phyloP scores from a whole-genome alignment of 2,797 vertebrate species.

The Astyanax mexicanus region DNA sequence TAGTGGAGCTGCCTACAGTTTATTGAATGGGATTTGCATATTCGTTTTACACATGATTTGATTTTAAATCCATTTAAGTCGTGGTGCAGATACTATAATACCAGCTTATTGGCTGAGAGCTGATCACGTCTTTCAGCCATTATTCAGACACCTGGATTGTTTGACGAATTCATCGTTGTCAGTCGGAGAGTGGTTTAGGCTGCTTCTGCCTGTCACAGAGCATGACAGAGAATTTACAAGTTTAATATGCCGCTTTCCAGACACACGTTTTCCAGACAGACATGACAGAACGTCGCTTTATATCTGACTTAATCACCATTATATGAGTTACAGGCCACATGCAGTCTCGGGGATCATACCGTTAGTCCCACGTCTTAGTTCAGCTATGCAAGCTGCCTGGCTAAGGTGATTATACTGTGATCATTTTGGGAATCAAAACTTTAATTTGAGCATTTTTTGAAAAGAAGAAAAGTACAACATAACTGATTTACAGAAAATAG shows the following conservation, averaged over 20 bases:
- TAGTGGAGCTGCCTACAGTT: slow-evolving; percentile 16
- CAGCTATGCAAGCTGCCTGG: background rate
- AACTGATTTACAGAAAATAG: too few species aligned
- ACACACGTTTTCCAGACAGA: slow-evolving; percentile 20
- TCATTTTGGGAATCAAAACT: background rate
- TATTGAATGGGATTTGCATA: slow-evolving; percentile 37
- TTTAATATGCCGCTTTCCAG: slow-evolving; percentile 6
- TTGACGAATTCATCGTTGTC: background rate
- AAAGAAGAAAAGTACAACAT: background rate
- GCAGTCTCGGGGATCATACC: slow-evolving; percentile 4
- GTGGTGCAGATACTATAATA: slow-evolving; percentile 25
- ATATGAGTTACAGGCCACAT: background rate
- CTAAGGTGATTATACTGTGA: background rate
- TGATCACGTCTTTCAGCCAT: slow-evolving; percentile 35
- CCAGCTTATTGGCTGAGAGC: slow-evolving; percentile 25
- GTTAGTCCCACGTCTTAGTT: background rate
- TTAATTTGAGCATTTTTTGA: background rate
- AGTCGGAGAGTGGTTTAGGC: background rate
- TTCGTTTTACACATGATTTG: slow-evolving; percentile 49
- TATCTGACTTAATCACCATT: slow-evolving; percentile 3
- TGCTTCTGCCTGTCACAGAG: background rate
- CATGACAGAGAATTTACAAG: slow-evolving; percentile 7
- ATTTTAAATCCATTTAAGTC: slow-evolving; percentile 38
- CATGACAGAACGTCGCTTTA: background rate
- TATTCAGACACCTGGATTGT: slow-evolving; percentile 32